phyloP scores from a whole-genome alignment of 1,140 invertebrate genomes.

The Panulirus ornatus region DNA sequence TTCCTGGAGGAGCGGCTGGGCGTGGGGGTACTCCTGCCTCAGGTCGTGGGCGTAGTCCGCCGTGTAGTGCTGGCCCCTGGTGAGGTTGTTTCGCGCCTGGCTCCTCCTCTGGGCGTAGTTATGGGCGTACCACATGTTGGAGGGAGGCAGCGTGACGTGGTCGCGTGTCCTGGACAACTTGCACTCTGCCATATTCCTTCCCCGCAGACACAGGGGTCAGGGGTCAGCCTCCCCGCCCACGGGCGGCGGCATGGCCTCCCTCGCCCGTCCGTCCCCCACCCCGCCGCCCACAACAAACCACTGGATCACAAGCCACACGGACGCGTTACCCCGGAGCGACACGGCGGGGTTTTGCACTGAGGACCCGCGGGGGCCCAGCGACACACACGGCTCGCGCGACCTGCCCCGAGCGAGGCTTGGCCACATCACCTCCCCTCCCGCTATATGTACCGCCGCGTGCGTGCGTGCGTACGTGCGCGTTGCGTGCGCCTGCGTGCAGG shows the following conservation, averaged over 20 bases:
- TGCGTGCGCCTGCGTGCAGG: not conserved
- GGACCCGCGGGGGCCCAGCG: not conserved
- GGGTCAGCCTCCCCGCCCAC: conserved; percentile 37
- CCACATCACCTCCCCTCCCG: not conserved
- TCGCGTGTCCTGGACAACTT: not conserved
- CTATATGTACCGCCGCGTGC: conserved; percentile 17
- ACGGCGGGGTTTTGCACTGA: conserved; percentile 8
- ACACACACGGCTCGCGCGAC: not conserved
- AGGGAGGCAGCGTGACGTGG: conserved; percentile 25
- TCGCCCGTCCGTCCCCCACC: no score
- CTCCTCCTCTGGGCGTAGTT: conserved; percentile 67
- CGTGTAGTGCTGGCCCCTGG: conserved; percentile 2
- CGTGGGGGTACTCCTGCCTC: conserved; percentile 47
- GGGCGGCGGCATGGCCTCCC: conserved; percentile 32
- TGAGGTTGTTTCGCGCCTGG: conserved; percentile 47
- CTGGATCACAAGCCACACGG: conserved; percentile 16
- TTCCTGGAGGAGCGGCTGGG: not conserved
- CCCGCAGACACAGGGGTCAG: conserved; percentile 20
- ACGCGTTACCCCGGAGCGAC: not conserved
- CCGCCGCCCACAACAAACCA: not conserved
- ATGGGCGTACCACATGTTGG: conserved; percentile 69
- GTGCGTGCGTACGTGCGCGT: conserved; percentile 45
- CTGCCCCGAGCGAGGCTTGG: not conserved
- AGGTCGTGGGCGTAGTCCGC: conserved; percentile 24
- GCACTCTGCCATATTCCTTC: conserved; percentile 56